Evolutionary conservation across 2,888 invertebrate genomes (phyloP).

Genomic region (Protodeltote pygarga): DNA sequence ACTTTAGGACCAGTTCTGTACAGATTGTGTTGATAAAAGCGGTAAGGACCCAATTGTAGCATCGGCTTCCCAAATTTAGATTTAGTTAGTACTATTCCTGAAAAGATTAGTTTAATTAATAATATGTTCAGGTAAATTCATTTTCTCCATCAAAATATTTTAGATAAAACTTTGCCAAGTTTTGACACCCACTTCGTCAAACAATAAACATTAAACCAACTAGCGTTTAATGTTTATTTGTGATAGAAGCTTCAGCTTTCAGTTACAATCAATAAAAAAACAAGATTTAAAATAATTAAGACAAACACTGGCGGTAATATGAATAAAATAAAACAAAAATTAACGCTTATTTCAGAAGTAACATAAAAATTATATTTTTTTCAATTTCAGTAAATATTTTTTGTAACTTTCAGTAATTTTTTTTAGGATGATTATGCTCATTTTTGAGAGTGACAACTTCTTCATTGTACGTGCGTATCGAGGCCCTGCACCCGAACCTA

Average conservation of each 20-base stretch:
- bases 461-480: conserved; percentile 51
- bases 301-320: too few relatives aligned
- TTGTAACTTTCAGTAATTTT: background rate
- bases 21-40: conserved; percentile 41
- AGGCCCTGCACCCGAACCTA: conserved; percentile 59
- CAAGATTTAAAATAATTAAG: too few relatives aligned
- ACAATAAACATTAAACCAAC: too few relatives aligned
- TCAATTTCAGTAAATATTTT: too few relatives aligned
- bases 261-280: too few relatives aligned
- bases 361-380: too few relatives aligned
- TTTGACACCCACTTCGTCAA: too few relatives aligned
- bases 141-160: background rate
- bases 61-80: conserved; percentile 33
- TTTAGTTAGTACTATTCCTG: conserved; percentile 9
- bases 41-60: conserved; percentile 31
- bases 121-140: background rate
- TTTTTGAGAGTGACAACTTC: conserved; percentile 32
- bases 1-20: conserved; percentile 42
- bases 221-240: too few relatives aligned
- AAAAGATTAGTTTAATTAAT: background rate
- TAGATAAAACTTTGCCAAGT: background rate
- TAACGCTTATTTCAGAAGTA: too few relatives aligned
- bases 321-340: too few relatives aligned
- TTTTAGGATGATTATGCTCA: conserved; percentile 28
- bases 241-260: too few relatives aligned